Conservation (phyloP, 1,140 invertebrate genomes). For the Danaus plexippus region DNA sequence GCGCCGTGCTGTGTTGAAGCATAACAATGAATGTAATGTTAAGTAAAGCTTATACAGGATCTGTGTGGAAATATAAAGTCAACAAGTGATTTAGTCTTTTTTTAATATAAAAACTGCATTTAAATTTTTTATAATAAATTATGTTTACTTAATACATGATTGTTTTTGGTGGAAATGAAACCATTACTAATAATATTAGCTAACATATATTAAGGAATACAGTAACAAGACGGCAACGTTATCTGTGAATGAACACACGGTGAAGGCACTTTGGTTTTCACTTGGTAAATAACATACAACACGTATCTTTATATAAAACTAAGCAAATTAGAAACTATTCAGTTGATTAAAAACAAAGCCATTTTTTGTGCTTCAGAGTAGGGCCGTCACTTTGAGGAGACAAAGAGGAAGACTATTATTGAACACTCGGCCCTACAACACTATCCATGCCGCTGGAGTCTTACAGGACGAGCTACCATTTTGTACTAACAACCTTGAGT, state of each 20-base stretch:
- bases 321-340: slow-evolving; percentile 4
- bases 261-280: slow-evolving; percentile 8
- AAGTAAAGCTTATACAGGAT: no score
- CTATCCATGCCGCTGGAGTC: background rate
- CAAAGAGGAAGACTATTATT: no score
- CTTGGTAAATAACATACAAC: slow-evolving; percentile 2
- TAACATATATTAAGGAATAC: slow-evolving; percentile 9
- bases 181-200: background rate
- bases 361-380: background rate
- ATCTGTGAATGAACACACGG: slow-evolving; percentile 14
- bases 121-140: slow-evolving; percentile 1
- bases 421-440: background rate
- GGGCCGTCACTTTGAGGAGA: no score
- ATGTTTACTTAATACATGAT: no score
- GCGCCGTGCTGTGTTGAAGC: no score
- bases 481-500: slow-evolving; percentile 17
- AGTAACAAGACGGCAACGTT: slow-evolving; percentile 25
- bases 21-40: no score
- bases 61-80: no score
- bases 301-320: background rate
- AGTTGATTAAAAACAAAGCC: slow-evolving; percentile 3
- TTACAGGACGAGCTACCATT: background rate
- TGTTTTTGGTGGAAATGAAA: no score
- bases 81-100: no score
- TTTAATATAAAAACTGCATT: background rate